Evolutionary conservation across 2,888 invertebrate species (phyloP).

Genomic region (Cepaea hortensis): DNA sequence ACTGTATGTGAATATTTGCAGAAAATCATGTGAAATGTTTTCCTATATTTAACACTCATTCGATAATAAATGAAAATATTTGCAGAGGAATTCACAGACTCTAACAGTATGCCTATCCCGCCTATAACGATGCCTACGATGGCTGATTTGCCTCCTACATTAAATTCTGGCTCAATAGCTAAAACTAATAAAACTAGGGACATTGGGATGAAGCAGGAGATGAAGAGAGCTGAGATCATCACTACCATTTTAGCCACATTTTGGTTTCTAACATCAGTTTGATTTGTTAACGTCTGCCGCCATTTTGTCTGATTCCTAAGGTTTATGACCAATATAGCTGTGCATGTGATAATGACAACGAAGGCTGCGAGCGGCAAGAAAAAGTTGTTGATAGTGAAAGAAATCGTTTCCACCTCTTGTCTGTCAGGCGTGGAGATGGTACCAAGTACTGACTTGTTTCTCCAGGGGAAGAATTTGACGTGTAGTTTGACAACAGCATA

Average conservation of each 20-base stretch:
- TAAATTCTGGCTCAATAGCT: background rate
- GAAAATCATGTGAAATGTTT: background rate
- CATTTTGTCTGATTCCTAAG: background rate
- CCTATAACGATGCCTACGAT: background rate
- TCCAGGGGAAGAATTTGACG: background rate
- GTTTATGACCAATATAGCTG: background rate
- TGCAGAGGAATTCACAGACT: background rate
- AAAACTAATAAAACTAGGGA: background rate
- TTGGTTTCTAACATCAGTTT: background rate
- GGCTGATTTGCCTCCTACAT: background rate
- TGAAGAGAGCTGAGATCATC: slow-evolving; percentile 4
- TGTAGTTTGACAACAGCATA: background rate
- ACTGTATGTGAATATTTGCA: background rate
- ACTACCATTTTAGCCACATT: slow-evolving; percentile 9
- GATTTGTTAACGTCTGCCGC: background rate
- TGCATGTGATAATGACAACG: background rate
- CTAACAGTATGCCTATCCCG: background rate
- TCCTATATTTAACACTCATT: slow-evolving; percentile 16
- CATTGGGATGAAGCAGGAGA: slow-evolving; percentile 8
- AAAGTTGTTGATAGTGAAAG: slow-evolving; percentile 1
- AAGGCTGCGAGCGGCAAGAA: background rate
- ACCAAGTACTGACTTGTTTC: background rate
- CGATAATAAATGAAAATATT: slow-evolving; percentile 13
- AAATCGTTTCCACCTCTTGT: background rate
- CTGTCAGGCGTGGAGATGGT: background rate